Evolutionary conservation across 2,888 invertebrate species (phyloP).

Genomic region (Tigriopus californicus): DNA sequence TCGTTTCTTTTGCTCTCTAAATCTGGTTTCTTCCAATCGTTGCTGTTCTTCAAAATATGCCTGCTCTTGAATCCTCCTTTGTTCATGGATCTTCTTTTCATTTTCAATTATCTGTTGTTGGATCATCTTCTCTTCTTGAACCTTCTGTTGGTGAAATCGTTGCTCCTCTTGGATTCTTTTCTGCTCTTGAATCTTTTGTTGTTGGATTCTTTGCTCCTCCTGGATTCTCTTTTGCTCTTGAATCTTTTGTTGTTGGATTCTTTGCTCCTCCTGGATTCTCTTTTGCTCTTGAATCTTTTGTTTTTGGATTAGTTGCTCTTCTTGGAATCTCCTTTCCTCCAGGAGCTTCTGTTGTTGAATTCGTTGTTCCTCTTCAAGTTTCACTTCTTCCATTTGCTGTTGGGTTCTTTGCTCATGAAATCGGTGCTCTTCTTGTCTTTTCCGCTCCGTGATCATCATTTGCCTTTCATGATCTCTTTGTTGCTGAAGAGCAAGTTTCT

Average conservation of each 20-base stretch:
- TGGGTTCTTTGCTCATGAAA: neutral
- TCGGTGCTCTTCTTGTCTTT: neutral
- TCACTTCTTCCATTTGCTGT: neutral
- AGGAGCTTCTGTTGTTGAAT: neutral
- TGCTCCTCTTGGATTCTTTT: constrained; percentile 1
- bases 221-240: neutral
- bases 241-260: neutral
- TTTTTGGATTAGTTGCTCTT: neutral
- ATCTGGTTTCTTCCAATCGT: too few relatives aligned
- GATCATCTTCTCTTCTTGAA: neutral
- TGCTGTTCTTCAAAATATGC: too few relatives aligned
- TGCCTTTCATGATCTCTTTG: neutral
- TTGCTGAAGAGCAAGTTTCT: too few relatives aligned
- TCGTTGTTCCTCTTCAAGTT: neutral
- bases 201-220: neutral
- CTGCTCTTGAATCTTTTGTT: neutral
- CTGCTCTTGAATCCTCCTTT: neutral
- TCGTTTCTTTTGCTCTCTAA: too few relatives aligned
- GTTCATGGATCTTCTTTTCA: neutral
- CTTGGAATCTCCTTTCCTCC: neutral
- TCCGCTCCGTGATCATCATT: neutral
- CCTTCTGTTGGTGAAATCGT: neutral
- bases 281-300: neutral
- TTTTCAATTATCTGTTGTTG: neutral
- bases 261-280: constrained; percentile 1